Evolutionary conservation across 1,140 invertebrate genomes (phyloP).

Genomic region (Drosophila aff.): DNA sequence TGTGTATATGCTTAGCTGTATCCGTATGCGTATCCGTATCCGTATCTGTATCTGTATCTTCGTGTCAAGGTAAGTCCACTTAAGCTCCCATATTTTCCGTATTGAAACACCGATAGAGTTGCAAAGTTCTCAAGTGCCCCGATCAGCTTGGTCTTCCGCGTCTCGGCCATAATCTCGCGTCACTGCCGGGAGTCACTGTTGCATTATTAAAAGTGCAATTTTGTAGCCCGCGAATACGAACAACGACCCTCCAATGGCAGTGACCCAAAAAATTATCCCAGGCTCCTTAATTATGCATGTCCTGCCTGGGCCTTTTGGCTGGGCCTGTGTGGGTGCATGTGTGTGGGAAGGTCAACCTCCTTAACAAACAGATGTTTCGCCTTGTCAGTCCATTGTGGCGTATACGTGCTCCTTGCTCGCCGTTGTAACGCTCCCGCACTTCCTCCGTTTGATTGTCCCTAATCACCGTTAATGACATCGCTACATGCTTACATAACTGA

Average conservation of each 20-base stretch:
- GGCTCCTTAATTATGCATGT: slow-evolving; percentile 32
- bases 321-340: slow-evolving; percentile 2
- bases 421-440: background rate
- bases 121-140: slow-evolving; percentile 69
- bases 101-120: slow-evolving; percentile 37
- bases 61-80: slow-evolving; percentile 65
- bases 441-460: slow-evolving; percentile 28
- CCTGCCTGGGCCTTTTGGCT: background rate
- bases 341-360: slow-evolving; percentile 10
- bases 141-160: background rate
- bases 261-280: slow-evolving; percentile 41
- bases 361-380: slow-evolving; percentile 54
- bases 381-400: slow-evolving; percentile 24
- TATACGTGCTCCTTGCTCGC: slow-evolving; percentile 39
- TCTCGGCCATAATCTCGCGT: slow-evolving; percentile 21
- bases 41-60: slow-evolving; percentile 58
- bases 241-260: slow-evolving; percentile 36
- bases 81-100: background rate
- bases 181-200: slow-evolving; percentile 12
- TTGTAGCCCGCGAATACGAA: slow-evolving; percentile 22
- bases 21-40: slow-evolving; percentile 29
- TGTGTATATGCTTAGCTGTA: slow-evolving; percentile 38
- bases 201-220: slow-evolving; percentile 59
- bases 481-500: slow-evolving; percentile 27
- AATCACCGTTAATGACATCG: slow-evolving; percentile 60